phyloP scores from a whole-genome alignment of 2,888 invertebrate species.

The Imbricaverruca yamaguchii region DNA sequence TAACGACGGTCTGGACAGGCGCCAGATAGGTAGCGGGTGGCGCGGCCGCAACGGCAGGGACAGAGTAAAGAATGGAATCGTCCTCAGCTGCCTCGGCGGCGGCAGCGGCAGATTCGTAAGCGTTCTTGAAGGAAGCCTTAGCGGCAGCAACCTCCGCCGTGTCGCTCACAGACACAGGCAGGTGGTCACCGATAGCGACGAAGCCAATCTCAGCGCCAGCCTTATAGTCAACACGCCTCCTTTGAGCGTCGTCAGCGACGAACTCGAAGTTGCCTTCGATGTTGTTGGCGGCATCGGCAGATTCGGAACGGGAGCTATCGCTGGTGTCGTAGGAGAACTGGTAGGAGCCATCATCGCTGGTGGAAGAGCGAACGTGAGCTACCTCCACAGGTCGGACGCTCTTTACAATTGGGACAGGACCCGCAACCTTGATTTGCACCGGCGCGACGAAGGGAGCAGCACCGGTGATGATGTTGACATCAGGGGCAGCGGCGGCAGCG shows the following conservation, averaged over 20 bases:
- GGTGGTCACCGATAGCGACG: conserved; percentile 29
- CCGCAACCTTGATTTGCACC: no score
- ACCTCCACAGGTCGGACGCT: no score
- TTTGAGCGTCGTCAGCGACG: conserved; percentile 34
- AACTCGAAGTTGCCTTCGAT: conserved; percentile 34
- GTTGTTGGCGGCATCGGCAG: conserved; percentile 30
- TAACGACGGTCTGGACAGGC: no score
- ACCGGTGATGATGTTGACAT: no score
- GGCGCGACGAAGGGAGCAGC: no score
- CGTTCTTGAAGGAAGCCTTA: conserved; percentile 30
- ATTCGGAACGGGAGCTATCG: conserved; percentile 32
- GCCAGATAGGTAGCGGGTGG: no score
- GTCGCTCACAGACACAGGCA: background rate
- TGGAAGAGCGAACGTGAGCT: no score
- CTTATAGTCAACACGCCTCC: conserved; percentile 31
- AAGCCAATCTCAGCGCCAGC: conserved; percentile 33
- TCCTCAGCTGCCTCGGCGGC: conserved; percentile 1
- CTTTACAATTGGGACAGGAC: no score
- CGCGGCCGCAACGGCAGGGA: background rate
- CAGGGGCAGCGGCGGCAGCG: background rate
- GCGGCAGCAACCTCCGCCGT: background rate
- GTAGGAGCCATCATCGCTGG: no score
- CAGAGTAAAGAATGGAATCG: no score
- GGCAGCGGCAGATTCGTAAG: conserved; percentile 24
- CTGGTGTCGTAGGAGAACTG: conserved; percentile 30